These are phyloP conservation scores for Adrianichthys oophorus DNA, from an alignment of 2,797 vertebrate species.

Conservation along the genomic window DNA sequence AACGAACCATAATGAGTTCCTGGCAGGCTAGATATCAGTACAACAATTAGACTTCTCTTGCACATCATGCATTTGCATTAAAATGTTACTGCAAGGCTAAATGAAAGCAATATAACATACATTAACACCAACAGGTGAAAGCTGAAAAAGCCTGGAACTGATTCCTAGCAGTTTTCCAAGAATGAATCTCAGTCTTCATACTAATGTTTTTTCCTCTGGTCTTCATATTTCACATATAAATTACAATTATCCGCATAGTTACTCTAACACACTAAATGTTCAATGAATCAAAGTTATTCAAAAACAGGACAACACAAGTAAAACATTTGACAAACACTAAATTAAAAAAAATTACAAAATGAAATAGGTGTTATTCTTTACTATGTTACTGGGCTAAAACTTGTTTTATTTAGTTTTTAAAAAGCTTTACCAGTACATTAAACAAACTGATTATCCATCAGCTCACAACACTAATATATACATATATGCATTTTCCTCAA, in stretches of 20 bases:
- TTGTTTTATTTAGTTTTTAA: too few relatives aligned
- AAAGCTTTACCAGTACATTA: too few relatives aligned
- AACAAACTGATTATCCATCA: too few relatives aligned
- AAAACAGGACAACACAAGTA: neutral
- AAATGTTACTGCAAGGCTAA: too few relatives aligned
- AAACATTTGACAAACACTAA: neutral
- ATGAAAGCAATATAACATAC: too few relatives aligned
- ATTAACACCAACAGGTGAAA: too few relatives aligned
- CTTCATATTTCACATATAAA: slow-evolving; percentile 1
- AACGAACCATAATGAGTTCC: neutral
- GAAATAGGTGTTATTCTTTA: too few relatives aligned
- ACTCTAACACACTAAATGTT: neutral
- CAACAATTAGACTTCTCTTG: neutral
- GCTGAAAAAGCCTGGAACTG: slow-evolving; percentile 14
- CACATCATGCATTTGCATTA: too few relatives aligned
- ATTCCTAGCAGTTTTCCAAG: slow-evolving; percentile 19
- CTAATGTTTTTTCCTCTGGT: neutral
- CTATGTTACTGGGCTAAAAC: too few relatives aligned
- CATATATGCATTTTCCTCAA: neutral
- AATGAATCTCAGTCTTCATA: slow-evolving; percentile 8
- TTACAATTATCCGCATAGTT: neutral
- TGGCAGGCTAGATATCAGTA: slow-evolving; percentile 4
- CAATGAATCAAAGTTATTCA: neutral
- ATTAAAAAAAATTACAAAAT: neutral
- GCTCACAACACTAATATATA: neutral